Conservation (phyloP, 2,888 invertebrate species). For the Julus scanicus region DNA sequence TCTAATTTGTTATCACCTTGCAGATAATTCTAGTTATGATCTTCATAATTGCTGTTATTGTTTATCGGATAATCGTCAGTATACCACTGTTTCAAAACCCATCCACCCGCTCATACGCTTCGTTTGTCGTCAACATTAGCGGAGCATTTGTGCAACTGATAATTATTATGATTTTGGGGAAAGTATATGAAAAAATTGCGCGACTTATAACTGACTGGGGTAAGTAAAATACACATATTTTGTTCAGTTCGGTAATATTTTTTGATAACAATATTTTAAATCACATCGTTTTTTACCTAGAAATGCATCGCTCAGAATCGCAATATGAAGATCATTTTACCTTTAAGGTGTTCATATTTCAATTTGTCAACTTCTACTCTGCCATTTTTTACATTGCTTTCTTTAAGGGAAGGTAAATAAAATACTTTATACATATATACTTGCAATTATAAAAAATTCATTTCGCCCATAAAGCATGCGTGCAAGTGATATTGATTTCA, state of each 20-base stretch:
- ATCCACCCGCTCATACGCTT: conserved; percentile 67
- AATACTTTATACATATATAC: not conserved
- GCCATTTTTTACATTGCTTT: conserved; percentile 74
- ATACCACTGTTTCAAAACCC: conserved; percentile 70
- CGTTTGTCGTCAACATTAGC: conserved; percentile 69
- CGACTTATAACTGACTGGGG: conserved; percentile 71
- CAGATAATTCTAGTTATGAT: conserved; percentile 71
- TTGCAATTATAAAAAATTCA: not conserved
- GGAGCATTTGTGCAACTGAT: conserved; percentile 71
- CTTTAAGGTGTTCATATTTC: conserved; percentile 73
- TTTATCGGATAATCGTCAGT: conserved; percentile 70
- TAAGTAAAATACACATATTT: conserved; percentile 61
- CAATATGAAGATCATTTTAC: conserved; percentile 73
- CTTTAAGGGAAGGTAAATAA: conserved; percentile 69
- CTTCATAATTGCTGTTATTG: conserved; percentile 71
- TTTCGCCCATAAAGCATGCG: too few species aligned
- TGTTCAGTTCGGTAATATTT: not conserved
- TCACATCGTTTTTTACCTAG: conserved; percentile 61
- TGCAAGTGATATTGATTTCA: not conserved
- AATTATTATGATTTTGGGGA: conserved; percentile 70
- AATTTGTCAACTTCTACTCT: conserved; percentile 74
- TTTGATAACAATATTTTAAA: not conserved
- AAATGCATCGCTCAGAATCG: conserved; percentile 70
- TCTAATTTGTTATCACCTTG: not conserved
- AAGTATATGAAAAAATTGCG: conserved; percentile 71